Conservation (phyloP, 2,888 invertebrate species). For the Oscheius onirici region DNA sequence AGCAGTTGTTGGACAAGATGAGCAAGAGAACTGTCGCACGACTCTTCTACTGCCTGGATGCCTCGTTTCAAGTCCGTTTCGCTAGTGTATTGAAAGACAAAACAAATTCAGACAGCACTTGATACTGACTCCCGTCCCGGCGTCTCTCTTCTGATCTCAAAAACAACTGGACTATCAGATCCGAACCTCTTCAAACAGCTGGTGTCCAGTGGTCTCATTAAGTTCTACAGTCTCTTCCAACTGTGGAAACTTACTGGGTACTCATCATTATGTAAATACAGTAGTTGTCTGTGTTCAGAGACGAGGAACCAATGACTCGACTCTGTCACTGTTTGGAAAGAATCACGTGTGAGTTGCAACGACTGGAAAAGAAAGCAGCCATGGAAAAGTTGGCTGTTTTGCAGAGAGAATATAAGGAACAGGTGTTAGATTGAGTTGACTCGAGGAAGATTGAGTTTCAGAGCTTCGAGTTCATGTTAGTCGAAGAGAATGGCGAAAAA, state of each 20-base stretch:
- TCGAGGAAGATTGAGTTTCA: background rate
- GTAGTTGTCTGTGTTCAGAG: background rate
- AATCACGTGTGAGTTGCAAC: conserved; percentile 15
- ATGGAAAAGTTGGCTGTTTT: conserved; percentile 4
- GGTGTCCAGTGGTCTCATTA: conserved; percentile 25
- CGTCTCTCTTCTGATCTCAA: conserved; percentile 10
- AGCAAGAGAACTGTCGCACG: background rate
- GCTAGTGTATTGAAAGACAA: too few species aligned
- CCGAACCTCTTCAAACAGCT: conserved; percentile 33
- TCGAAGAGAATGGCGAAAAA: conserved; percentile 27
- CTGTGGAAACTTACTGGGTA: background rate
- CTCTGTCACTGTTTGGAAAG: conserved; percentile 14
- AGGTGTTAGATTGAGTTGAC: background rate
- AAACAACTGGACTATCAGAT: conserved; percentile 13
- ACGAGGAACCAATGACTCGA: background rate
- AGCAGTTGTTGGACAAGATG: conserved; percentile 12
- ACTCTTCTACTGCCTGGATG: conserved; percentile 25
- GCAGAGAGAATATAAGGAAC: conserved; percentile 24
- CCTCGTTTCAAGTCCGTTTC: conserved; percentile 22
- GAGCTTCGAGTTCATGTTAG: conserved; percentile 28
- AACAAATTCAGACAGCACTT: background rate
- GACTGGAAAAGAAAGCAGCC: conserved; percentile 9
- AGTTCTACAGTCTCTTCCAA: conserved; percentile 18
- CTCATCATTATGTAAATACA: background rate
- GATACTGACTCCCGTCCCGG: conserved; percentile 19